Base-by-base conservation (phyloP, 2,888 invertebrate species). In the Torymus auratus region DNA sequence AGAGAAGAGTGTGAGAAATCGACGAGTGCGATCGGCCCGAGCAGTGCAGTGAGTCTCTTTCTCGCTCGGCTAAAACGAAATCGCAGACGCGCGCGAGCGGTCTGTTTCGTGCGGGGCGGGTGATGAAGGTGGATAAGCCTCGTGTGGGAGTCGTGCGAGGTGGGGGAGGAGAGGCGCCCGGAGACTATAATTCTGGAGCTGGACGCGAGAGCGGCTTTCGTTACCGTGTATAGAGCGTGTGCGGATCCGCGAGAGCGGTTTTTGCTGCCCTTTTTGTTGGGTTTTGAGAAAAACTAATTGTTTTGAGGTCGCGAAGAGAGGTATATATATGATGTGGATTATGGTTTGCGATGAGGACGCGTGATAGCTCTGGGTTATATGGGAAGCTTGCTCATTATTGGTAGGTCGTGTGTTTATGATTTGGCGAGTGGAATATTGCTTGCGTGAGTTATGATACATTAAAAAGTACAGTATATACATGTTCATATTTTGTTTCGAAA, bases 21-120 rank as follows among this genome's bases (percentile, higher is more conserved):
- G 89, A 90, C 88, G 88, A 89, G 88, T 87, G 84, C 89, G 88
- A 90, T 90, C 90, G 88, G 86, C 86, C 82, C 82, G 84, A 84
- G 65, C 88, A 86, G 88, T 88, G 88, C 88, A 88, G 56, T 58
- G 50, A n/a, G 12, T 65, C 65, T 50, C 23, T 62, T 53, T 70
- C 60, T 71, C 15, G 14, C 41, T 15, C 53, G 41, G 17, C 41
- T 41, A 73, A 64, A 72, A 72, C 62, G 50, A 72, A 72, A 72
- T 72, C 17, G 64, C 64, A 71, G 71, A 41, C 79, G 81, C 81
- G 82, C 81, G 74, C 78, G 75, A 55, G 68, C 52, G 55, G 75
- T 15, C 52, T 70, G 76, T 72, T 84, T 84, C 86, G 83, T 85
- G 80, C 50, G 85, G 83, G 84, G 83, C 76, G 83, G 86, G 86